These are phyloP conservation scores for Rhagologus leucostigma DNA, from an alignment of 2,113 vertebrate genomes.

Conservation along the genomic window DNA sequence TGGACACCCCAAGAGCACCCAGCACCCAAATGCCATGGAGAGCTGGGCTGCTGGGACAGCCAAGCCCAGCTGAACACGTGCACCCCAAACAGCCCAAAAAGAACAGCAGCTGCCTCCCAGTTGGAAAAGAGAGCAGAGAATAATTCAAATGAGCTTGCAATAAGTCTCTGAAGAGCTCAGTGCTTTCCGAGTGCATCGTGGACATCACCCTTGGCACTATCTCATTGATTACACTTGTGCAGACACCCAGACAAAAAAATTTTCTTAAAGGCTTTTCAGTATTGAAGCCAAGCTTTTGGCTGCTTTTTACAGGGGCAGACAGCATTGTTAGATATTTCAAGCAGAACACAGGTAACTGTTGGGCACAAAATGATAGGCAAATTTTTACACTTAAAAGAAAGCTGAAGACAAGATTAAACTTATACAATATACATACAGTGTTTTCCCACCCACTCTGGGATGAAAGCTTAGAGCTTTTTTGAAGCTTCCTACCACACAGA, in stretches of 20 bases:
- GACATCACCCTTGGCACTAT: not conserved
- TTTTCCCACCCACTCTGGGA: constrained; percentile 10
- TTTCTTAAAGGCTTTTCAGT: not conserved
- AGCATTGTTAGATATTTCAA: not conserved
- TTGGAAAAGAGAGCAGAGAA: not conserved
- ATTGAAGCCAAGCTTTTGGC: not conserved
- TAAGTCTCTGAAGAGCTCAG: not conserved
- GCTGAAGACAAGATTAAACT: constrained; percentile 38
- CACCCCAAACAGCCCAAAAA: not conserved
- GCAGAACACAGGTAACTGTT: not conserved
- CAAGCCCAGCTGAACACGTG: no score
- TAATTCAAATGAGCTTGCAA: not conserved
- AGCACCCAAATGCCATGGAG: not conserved
- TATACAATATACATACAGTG: not conserved
- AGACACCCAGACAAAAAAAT: not conserved
- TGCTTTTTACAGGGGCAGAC: not conserved
- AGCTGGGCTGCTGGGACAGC: not conserved
- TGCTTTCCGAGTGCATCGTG: accelerated
- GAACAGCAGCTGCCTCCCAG: not conserved
- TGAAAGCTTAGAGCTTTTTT: constrained; percentile 1
- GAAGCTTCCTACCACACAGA: not conserved
- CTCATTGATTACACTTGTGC: accelerated
- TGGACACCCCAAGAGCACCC: no score
- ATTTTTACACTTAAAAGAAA: constrained; percentile 32
- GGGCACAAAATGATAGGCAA: not conserved